Base-by-base conservation (phyloP, 2,113 vertebrate species). In the Callipepla californica region DNA sequence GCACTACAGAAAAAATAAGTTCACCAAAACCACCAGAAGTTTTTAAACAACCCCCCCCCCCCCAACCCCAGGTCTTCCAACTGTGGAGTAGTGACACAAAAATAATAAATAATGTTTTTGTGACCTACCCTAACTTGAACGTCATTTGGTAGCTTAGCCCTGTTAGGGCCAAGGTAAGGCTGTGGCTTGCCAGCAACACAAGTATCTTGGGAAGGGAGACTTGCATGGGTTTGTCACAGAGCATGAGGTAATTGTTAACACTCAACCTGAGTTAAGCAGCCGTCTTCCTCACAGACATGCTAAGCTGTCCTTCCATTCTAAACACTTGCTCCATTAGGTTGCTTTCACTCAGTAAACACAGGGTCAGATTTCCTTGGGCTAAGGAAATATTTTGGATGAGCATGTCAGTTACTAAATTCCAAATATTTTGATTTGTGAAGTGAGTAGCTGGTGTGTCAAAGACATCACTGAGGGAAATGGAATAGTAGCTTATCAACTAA, bases 271-370 rank as follows among this genome's bases (percentile, higher is more conserved):
- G n/a, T 62, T 72, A 61, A 1, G 1, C 63, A 62, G 63, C 62
- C 76, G 23, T 38, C 17, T 75, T 32, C 70, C 66, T 72, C 80
- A 69, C 2, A 6, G 45, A 53, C 14, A 44, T 47, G 3, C 45
- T 20, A 2, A 13, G 34, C 25, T 18, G 50, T 69, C 72, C 85
- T 67, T 69, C 75, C 59, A 82, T 59, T 80, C 89, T 74, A 77
- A 94, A 94, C 75, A 74, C 38, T 85, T 50, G 67, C 69, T 89
- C 91, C 87, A 91, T 92, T 85, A 85, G 79, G 28, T 59, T 93
- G 59, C 53, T 32, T 40, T 45, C 55, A 74, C 78, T 20, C 76
- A 87, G 67, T 87, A 94, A 96, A 93, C 87, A 93, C 28, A 36
- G n/a, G 61, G 38, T 2, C 26, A 67, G 50, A 50, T 26, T 21